Evolutionary conservation across 2,113 vertebrate genomes (phyloP).

Genomic region (Mugil cephalus): DNA sequence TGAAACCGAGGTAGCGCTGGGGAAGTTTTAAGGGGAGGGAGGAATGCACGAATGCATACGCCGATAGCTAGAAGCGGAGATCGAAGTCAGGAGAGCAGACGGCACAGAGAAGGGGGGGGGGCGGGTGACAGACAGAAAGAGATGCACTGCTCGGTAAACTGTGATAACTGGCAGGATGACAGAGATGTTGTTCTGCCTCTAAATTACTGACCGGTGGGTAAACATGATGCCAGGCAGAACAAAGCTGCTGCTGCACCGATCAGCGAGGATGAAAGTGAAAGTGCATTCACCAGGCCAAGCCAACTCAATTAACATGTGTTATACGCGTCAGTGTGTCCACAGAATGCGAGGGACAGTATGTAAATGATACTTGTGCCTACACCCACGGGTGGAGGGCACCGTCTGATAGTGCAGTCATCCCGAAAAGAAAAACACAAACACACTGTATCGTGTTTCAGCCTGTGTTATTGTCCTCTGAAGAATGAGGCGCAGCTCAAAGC

Average conservation of each 20-base stretch:
- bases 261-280: slow-evolving; percentile 9
- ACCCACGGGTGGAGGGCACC: neutral
- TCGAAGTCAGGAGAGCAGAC: neutral
- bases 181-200: slow-evolving; percentile 48
- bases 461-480: slow-evolving; percentile 39
- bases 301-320: neutral
- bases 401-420: neutral
- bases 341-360: neutral
- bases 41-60: neutral
- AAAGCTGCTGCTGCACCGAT: slow-evolving; percentile 44
- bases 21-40: slow-evolving; percentile 32
- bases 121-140: neutral
- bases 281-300: neutral
- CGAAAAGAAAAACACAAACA: slow-evolving; percentile 1
- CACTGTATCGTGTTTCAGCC: neutral
- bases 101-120: neutral
- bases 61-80: slow-evolving; percentile 13
- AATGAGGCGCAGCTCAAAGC: slow-evolving; percentile 43
- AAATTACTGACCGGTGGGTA: slow-evolving; percentile 45
- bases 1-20: slow-evolving; percentile 13
- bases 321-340: neutral
- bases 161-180: slow-evolving; percentile 51
- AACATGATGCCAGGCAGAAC: slow-evolving; percentile 51
- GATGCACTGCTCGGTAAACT: slow-evolving; percentile 35
- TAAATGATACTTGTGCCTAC: neutral